Percentiles rank a stretch among this genome's conserved stretches.
phyloP scores from a whole-genome alignment of 2,888 invertebrate genomes.

The Blastobasis lacticolella region DNA sequence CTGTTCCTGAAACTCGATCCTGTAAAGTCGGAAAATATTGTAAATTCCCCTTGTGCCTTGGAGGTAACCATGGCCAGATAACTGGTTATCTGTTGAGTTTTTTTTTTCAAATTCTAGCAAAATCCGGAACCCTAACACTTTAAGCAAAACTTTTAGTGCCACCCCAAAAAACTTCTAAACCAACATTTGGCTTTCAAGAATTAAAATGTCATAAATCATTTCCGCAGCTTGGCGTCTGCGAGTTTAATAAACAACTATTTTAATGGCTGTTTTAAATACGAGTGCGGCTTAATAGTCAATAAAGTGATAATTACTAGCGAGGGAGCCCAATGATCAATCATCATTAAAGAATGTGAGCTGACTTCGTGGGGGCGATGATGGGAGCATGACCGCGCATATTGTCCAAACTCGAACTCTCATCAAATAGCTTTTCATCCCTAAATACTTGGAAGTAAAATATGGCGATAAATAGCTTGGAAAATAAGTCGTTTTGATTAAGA shows the following conservation, averaged over 20 bases:
- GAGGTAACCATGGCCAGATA: too few species aligned
- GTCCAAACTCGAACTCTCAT: neutral
- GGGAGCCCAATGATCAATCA: conserved; percentile 49
- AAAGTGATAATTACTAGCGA: conserved; percentile 45
- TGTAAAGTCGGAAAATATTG: too few species aligned
- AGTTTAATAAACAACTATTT: conserved; percentile 30
- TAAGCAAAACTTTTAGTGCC: neutral
- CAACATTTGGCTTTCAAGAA: conserved; percentile 8
- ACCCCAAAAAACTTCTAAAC: conserved; percentile 9
- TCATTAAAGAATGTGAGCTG: conserved; percentile 29
- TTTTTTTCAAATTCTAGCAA: too few species aligned
- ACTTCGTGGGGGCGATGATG: conserved; percentile 12
- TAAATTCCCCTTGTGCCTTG: too few species aligned
- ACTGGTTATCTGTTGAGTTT: too few species aligned
- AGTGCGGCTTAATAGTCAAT: conserved; percentile 38
- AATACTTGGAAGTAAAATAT: too few species aligned
- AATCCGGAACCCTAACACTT: neutral
- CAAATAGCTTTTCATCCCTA: neutral
- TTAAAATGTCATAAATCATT: conserved; percentile 35
- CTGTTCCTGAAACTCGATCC: too few species aligned
- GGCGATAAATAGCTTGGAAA: too few species aligned
- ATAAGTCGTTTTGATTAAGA: too few species aligned
- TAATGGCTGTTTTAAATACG: conserved; percentile 31
- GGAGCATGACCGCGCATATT: conserved; percentile 2
- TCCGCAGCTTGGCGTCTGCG: conserved; percentile 25